Evolutionary conservation across 1,140 invertebrate genomes (phyloP).

Genomic region (Orchestia grillus): DNA sequence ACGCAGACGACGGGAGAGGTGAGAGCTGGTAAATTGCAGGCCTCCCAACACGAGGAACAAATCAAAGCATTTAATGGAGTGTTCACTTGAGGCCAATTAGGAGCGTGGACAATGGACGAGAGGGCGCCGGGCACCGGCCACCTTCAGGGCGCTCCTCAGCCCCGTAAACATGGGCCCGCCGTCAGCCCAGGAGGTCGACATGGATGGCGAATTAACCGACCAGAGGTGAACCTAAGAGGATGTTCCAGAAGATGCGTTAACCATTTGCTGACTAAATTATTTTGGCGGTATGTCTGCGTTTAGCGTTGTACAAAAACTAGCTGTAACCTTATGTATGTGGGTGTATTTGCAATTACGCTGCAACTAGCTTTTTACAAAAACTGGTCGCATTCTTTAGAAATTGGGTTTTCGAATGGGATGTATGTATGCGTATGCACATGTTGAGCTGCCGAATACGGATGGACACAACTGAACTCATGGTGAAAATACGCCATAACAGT

Average conservation of each 20-base stretch:
- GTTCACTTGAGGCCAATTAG: slow-evolving; percentile 48
- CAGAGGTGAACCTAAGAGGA: background rate
- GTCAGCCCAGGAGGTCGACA: background rate
- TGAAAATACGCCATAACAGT: too few species aligned
- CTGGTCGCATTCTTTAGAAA: too few species aligned
- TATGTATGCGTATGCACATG: too few species aligned
- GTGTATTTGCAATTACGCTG: too few species aligned
- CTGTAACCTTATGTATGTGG: too few species aligned
- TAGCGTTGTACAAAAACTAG: too few species aligned
- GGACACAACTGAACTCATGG: too few species aligned
- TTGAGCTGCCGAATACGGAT: too few species aligned
- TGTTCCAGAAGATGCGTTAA: background rate
- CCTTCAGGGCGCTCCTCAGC: slow-evolving; percentile 13
- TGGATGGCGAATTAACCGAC: background rate
- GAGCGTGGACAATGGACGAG: slow-evolving; percentile 52
- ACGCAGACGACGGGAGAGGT: background rate
- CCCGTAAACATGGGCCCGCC: background rate
- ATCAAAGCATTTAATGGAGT: slow-evolving; percentile 51
- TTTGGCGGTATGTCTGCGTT: too few species aligned
- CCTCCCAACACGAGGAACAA: slow-evolving; percentile 44
- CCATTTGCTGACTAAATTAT: too few species aligned
- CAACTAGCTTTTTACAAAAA: too few species aligned
- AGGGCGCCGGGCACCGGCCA: background rate
- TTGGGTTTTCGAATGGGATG: too few species aligned
- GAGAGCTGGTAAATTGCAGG: slow-evolving; percentile 18